Evolutionary conservation across 2,888 invertebrate genomes (phyloP), one percentile per base, ranked within the genome.

Genomic region (Seira sanloemensis): DNA sequence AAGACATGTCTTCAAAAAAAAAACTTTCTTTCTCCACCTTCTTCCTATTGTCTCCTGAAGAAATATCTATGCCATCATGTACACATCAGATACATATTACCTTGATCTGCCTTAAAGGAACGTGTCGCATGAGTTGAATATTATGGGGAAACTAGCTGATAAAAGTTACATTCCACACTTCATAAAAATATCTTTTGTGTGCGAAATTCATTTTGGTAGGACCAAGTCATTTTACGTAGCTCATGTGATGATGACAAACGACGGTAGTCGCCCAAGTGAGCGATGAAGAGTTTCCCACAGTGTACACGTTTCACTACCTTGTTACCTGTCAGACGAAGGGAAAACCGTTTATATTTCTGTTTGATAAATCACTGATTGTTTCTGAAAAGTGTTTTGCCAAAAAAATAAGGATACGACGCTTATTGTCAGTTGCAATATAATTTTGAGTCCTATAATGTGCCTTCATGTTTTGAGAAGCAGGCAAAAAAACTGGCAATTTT

Each of bases 231-330:
- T n/a, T n/a, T n/a, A n/a, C n/a, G n/a, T n/a, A n/a, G 68, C 74
- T 74, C 21, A 66, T 50, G 19, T 74, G 67, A 25, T 68, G 79
- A 26, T 74, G 79, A 80, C 79, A 80, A 80, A 80, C 74, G 79
- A 78, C 78, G 72, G n/a, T n/a, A n/a, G n/a, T n/a, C n/a, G n/a
- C n/a, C n/a, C n/a, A 62, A 78, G 24, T 27, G 46, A 78, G 72
- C 24, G 71, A 72, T 24, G 65, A 72, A 58, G 65, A n/a, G n/a
- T n/a, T 80, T 80, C 79, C 79, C 79, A 80, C 79, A 74, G 79
- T 50, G 78, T 21, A 73, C 26, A 71, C 50, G 67, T 18, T 65
- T 73, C n/a, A n/a, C n/a, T 25, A 46, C 24, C 37, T 12, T 78
- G 78, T 79, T 54, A 54, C 12, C 79, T 79, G 66, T 79, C 79